A percentile compares a stretch with the other conserved stretches of the same genome.
Evolutionary conservation across 53 echinoderm and acorn worm species (phyloP).

Genomic region (Arbacia lixula): DNA sequence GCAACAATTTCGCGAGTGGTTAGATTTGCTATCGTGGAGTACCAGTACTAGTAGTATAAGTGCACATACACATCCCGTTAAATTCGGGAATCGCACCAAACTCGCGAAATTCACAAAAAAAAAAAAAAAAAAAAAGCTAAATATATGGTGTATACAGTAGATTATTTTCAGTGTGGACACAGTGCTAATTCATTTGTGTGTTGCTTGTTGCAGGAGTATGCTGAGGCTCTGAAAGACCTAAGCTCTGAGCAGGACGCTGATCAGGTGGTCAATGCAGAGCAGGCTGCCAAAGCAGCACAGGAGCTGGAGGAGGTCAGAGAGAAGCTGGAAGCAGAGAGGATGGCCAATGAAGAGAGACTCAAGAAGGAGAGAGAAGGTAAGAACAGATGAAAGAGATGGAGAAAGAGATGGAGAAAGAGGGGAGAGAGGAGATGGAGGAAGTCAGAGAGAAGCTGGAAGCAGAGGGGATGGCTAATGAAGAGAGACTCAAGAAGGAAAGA

Average conservation of each 20-base stretch:
- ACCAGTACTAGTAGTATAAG: no score
- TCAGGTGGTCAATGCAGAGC: constrained; percentile 88
- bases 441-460: constrained; percentile 79
- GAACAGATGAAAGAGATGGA: background rate
- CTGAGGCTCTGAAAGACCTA: constrained; percentile 89
- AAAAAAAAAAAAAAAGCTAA: no score
- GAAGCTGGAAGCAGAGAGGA: constrained; percentile 80
- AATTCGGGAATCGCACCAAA: no score
- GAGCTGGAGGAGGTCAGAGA: constrained; percentile 88
- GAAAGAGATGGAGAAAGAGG: no score
- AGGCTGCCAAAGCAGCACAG: constrained; percentile 91
- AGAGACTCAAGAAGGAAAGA: constrained; percentile 81
- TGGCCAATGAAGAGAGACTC: constrained; percentile 85
- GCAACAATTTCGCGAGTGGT: no score
- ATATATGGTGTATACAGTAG: no score
- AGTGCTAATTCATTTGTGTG: no score
- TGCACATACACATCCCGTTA: no score
- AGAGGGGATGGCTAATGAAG: constrained; percentile 84
- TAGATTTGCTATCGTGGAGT: no score
- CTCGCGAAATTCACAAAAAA: no score
- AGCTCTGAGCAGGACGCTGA: constrained; percentile 71
- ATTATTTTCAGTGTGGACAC: no score
- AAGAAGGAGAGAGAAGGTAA: constrained; percentile 88
- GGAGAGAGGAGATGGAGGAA: constrained; percentile 91
- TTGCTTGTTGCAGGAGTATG: constrained; percentile 76